Percentiles rank a stretch among this genome's conserved stretches.
phyloP scores from a whole-genome alignment of 2,797 vertebrate genomes.

The Thripadectes ignobilis region DNA sequence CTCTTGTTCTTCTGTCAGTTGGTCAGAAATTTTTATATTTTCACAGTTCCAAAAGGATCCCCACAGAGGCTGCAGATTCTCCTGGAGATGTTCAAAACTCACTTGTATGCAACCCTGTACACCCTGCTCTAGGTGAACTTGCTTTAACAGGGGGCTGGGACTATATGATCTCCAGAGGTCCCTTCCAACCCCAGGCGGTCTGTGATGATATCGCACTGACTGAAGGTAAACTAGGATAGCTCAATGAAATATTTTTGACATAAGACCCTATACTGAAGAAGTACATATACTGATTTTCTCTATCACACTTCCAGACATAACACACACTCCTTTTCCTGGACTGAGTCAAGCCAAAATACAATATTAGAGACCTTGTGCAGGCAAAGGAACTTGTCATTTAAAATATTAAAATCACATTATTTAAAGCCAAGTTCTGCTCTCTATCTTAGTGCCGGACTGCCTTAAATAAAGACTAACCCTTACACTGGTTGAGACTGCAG shows the following conservation, averaged over 20 bases:
- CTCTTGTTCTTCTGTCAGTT: not conserved
- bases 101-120: not conserved
- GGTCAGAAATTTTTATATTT: not conserved
- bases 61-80: not conserved
- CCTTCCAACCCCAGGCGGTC: not conserved
- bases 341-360: not conserved
- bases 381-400: not conserved
- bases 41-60: not conserved
- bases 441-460: not conserved
- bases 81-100: not conserved
- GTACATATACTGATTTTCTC: not conserved
- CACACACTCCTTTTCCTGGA: not conserved
- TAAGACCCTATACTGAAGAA: not conserved
- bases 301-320: not conserved
- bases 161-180: not conserved
- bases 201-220: too few species aligned
- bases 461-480: not conserved
- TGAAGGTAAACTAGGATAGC: not conserved
- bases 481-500: not conserved
- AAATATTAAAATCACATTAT: not conserved
- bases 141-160: rapidly evolving
- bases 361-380: not conserved
- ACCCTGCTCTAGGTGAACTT: not conserved
- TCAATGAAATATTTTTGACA: not conserved
- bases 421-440: not conserved